Evolutionary conservation across 2,797 vertebrate species (phyloP), one percentile per base, ranked within the genome.

Genomic region (Ctenochaetus hawaiiensis): DNA sequence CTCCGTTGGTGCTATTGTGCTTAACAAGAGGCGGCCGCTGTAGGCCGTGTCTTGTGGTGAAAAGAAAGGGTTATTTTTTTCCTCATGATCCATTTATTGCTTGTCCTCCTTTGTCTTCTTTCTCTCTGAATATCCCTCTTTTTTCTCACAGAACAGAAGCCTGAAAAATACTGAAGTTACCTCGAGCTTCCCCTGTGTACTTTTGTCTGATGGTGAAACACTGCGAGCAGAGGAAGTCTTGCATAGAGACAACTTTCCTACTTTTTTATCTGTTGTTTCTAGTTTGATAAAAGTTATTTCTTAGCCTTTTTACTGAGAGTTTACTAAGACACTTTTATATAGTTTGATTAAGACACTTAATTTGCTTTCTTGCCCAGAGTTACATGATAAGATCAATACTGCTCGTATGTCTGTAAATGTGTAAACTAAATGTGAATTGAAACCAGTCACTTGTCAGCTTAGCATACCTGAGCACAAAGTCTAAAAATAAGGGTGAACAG

Each of bases 71-170:
- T 22, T 52, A 16, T 64, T 71, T 87, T 83, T 59, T 49, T 77
- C 72, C 89, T 83, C 85, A 76, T 91, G 72, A 87, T 83, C 78
- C 84, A 82, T 87, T 89, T 72, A 89, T 82, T 64, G 63, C 78
- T 14, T 10, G 23, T 72, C 56, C 39, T 74, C 23, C 44, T 69
- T 37, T 56, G 37, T 70, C 54, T 67, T 41, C 66, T 52, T 68
- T 39, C 56, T 53, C n/a, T 62, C 44, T 57, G 73, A 57, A 26
- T 22, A 17, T 60, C 6, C 2, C 12, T 47, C 8, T 41, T 41
- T 41, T 67, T 54, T 60, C 44, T 54, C 17, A 67, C 26, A 30
- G 39, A 68, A 66, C 58, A 44, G 13, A 65, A 9, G 6, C n/a
- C 44, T 52, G 9, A 26, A 18, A 51, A 64, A 41, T 9, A 41